Evolutionary conservation across 1,140 invertebrate species (phyloP).

Genomic region (Forficula auricularia): DNA sequence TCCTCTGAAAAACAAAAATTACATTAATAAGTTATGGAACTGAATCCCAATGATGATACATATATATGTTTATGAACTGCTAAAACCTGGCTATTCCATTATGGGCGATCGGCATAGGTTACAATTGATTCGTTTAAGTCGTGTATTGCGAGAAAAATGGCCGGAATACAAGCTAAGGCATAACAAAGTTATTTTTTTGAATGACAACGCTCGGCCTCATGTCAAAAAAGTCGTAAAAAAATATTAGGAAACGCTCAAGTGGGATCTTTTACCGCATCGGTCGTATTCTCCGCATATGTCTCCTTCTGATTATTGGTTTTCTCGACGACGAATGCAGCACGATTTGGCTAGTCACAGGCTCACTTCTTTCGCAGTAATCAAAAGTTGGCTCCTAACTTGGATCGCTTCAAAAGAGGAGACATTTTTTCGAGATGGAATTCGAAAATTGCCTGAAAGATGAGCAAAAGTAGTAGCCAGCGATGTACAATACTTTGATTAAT

Average conservation of each 20-base stretch:
- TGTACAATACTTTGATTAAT: no score
- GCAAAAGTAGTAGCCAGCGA: background rate
- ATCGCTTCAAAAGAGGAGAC: constrained; percentile 1
- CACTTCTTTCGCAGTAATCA: no score
- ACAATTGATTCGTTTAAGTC: constrained; percentile 2
- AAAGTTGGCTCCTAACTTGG: constrained; percentile 1
- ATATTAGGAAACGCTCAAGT: background rate
- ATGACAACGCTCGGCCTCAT: background rate
- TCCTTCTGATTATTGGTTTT: no score
- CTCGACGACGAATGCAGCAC: no score
- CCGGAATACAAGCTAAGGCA: constrained; percentile 1
- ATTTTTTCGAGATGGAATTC: constrained; percentile 3
- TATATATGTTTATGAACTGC: no score
- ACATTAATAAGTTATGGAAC: no score
- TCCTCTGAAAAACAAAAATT: no score
- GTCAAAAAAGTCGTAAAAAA: background rate
- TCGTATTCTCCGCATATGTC: background rate
- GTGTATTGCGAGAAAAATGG: constrained; percentile 1
- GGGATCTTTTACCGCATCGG: background rate
- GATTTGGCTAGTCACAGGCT: no score
- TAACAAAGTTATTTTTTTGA: background rate
- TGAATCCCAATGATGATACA: no score
- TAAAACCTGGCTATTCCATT: no score
- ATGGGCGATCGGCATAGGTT: constrained; percentile 2
- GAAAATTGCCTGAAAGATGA: no score